Percentiles rank a stretch among this genome's conserved stretches.
Conservation (phyloP, 1,140 invertebrate genomes). For the Gonioctena quinquepunctata region DNA sequence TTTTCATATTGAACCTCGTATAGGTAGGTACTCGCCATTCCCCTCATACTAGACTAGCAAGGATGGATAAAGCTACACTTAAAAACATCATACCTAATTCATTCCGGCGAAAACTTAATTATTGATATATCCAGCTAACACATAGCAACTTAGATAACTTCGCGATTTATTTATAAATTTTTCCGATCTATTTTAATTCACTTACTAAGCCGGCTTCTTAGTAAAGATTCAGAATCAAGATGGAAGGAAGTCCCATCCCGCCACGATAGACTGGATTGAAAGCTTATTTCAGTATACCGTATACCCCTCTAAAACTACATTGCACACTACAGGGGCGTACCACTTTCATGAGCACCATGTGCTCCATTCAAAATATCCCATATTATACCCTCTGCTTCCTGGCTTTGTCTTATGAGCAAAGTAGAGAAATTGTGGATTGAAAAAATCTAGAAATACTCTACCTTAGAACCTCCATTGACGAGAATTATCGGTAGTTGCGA, state of each 20-base stretch:
- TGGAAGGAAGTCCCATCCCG: conserved; percentile 57
- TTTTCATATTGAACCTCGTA: conserved; percentile 51
- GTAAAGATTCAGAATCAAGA: conserved; percentile 55
- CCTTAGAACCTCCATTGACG: background rate
- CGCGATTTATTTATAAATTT: conserved; percentile 35
- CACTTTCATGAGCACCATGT: conserved; percentile 3
- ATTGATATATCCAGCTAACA: conserved; percentile 37
- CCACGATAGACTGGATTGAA: conserved; percentile 55
- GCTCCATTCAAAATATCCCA: background rate
- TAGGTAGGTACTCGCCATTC: conserved; percentile 53
- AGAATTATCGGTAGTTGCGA: background rate
- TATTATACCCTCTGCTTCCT: background rate
- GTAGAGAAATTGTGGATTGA: background rate
- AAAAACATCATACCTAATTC: conserved; percentile 56
- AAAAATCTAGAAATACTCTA: background rate
- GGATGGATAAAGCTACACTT: conserved; percentile 50
- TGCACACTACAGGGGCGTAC: conserved; percentile 50
- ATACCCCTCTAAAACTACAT: conserved; percentile 57
- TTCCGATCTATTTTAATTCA: conserved; percentile 33
- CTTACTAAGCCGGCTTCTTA: conserved; percentile 52
- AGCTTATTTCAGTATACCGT: conserved; percentile 53
- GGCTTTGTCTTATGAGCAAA: background rate
- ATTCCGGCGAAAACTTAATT: conserved; percentile 47
- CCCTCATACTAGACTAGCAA: conserved; percentile 50
- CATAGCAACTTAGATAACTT: conserved; percentile 39